phyloP scores from a whole-genome alignment of 2,797 vertebrate species.

The Enteromius argenteus region DNA sequence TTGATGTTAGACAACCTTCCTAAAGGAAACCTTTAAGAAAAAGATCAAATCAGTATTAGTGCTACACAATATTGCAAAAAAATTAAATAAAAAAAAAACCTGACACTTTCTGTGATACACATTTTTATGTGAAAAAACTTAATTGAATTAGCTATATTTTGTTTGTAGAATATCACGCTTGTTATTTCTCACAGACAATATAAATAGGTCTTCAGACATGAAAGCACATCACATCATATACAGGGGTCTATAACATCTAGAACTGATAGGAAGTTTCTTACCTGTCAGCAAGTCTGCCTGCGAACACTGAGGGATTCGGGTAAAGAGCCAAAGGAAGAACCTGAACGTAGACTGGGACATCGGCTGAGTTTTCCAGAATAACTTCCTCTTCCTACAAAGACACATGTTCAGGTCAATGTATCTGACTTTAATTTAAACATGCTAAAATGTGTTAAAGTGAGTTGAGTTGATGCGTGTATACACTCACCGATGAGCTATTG shows the following conservation, averaged over 20 bases:
- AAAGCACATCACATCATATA: not conserved
- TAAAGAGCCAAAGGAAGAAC: conserved; percentile 92
- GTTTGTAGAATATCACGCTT: no score
- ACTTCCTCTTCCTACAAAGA: conserved; percentile 89
- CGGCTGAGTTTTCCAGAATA: conserved; percentile 92
- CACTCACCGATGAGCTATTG: conserved; percentile 95
- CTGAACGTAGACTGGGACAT: conserved; percentile 90
- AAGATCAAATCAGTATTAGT: not conserved
- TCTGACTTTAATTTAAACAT: not conserved
- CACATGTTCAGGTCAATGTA: conserved; percentile 6
- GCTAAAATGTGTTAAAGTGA: not conserved
- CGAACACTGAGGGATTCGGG: conserved; percentile 87
- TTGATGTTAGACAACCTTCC: conserved; percentile 87
- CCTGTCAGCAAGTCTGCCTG: conserved; percentile 89
- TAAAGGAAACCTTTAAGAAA: conserved; percentile 85
- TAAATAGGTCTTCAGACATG: not conserved
- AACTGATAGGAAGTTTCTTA: conserved; percentile 67
- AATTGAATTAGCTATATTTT: not conserved
- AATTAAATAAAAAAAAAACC: not conserved
- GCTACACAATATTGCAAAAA: not conserved
- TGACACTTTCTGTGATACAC: no score
- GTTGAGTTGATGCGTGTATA: not conserved
- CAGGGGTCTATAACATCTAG: not conserved
- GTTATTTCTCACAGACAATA: not conserved
- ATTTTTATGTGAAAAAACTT: not conserved